A percentile compares a stretch with the other conserved stretches of the same genome.
Conservation (phyloP, 1,140 invertebrate species). For the Ectropis grisescens region DNA sequence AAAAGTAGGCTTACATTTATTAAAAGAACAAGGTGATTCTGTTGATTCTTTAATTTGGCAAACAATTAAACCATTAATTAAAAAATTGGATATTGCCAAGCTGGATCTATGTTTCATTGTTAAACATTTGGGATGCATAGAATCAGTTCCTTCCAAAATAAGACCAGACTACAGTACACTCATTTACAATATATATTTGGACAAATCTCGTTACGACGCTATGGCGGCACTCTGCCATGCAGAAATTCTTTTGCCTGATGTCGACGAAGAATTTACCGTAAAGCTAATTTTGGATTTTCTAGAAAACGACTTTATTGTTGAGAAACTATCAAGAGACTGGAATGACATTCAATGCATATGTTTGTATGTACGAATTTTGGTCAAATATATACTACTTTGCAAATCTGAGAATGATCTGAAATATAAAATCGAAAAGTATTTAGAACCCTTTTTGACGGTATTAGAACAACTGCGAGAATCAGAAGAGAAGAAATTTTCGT, state of each 20-base stretch:
- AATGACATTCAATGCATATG: neutral
- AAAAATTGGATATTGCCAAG: no score
- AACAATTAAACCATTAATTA: no score
- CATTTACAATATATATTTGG: no score
- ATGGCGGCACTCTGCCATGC: conserved; percentile 11
- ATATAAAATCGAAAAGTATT: conserved; percentile 16
- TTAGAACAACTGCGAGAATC: neutral
- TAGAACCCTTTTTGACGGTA: conserved; percentile 20
- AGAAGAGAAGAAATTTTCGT: conserved; percentile 1
- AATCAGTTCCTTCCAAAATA: no score
- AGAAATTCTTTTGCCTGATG: conserved; percentile 18
- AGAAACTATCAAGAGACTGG: neutral
- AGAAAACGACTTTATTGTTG: conserved; percentile 1
- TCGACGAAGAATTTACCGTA: conserved; percentile 18
- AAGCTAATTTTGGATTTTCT: conserved; percentile 4
- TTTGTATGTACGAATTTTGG: conserved; percentile 22
- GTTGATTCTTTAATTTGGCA: no score
- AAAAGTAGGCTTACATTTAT: no score
- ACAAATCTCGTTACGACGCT: conserved; percentile 3
- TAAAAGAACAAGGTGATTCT: no score
- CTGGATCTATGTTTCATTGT: no score
- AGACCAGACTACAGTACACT: no score
- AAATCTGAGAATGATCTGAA: conserved; percentile 10
- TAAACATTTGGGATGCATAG: no score
- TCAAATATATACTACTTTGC: conserved; percentile 27